These are phyloP conservation scores for Serrognathus titanus DNA, from an alignment of 2,888 invertebrate species.

Conservation along the genomic window DNA sequence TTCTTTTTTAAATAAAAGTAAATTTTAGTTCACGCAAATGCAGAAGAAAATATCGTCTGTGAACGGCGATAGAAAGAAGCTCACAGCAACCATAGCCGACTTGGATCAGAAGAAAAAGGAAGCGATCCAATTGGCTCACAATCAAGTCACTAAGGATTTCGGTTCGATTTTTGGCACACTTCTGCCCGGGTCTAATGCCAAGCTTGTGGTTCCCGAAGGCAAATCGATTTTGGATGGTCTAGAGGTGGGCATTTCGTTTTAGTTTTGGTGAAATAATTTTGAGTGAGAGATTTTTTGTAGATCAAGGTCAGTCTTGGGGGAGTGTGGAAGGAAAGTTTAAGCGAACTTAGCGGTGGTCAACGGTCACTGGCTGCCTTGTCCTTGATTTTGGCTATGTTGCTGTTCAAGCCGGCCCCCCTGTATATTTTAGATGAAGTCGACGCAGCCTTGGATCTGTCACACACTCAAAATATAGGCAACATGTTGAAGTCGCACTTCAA, in stretches of 20 bases:
- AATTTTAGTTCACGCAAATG: conserved; percentile 57
- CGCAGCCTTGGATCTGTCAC: conserved; percentile 94
- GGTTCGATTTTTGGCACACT: conserved; percentile 90
- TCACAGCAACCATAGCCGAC: conserved; percentile 75
- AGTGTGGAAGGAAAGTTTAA: conserved; percentile 93
- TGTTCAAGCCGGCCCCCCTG: conserved; percentile 96
- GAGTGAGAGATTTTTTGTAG: conserved; percentile 36
- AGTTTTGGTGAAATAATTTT: conserved; percentile 2
- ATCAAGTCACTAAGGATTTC: conserved; percentile 88
- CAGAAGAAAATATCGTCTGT: conserved; percentile 64
- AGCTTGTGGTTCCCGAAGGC: conserved; percentile 74
- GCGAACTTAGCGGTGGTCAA: conserved; percentile 96
- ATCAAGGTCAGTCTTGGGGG: conserved; percentile 87
- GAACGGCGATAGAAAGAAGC: conserved; percentile 69
- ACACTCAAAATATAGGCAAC: conserved; percentile 97
- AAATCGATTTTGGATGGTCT: conserved; percentile 78
- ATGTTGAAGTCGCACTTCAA: conserved; percentile 91
- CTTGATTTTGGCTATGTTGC: conserved; percentile 90
- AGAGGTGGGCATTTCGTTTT: conserved; percentile 57
- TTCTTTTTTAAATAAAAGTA: no score
- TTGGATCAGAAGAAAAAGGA: conserved; percentile 89
- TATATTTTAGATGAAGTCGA: conserved; percentile 99
- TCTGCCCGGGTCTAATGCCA: conserved; percentile 86
- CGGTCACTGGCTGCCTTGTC: conserved; percentile 94
- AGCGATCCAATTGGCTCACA: conserved; percentile 78